phyloP scores from a whole-genome alignment of 1,140 invertebrate species.

The Drosophila nasuta region DNA sequence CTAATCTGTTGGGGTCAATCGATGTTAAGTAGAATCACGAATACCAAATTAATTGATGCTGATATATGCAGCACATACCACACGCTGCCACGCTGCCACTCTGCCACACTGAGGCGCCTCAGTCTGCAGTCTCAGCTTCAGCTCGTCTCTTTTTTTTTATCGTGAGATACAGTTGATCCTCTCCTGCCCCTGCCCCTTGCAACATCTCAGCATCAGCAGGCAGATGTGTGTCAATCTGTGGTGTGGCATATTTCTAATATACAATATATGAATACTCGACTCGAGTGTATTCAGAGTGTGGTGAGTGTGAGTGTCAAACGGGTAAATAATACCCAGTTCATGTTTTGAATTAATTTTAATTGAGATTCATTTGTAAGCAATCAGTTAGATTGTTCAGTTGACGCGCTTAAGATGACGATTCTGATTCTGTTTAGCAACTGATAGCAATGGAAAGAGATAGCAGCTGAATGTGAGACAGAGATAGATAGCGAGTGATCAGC shows the following conservation, averaged over 20 bases:
- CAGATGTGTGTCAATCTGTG: slow-evolving; percentile 78
- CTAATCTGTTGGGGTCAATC: slow-evolving; percentile 85
- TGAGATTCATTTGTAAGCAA: slow-evolving; percentile 83
- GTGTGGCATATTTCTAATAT: slow-evolving; percentile 60
- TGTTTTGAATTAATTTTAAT: slow-evolving; percentile 84
- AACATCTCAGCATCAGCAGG: background rate
- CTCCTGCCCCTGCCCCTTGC: slow-evolving; percentile 1
- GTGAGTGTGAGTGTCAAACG: slow-evolving; percentile 65
- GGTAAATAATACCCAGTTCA: slow-evolving; percentile 81
- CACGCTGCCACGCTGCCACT: background rate
- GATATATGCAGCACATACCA: slow-evolving; percentile 56
- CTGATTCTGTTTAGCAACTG: slow-evolving; percentile 52
- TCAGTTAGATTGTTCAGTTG: slow-evolving; percentile 75
- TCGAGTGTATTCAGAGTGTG: background rate
- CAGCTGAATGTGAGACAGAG: background rate
- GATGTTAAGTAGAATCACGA: slow-evolving; percentile 85
- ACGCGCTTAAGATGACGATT: slow-evolving; percentile 59
- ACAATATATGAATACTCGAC: background rate
- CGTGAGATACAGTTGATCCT: slow-evolving; percentile 25
- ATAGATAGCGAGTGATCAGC: background rate
- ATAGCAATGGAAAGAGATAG: background rate
- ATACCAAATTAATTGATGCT: slow-evolving; percentile 85
- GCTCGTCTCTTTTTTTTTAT: slow-evolving; percentile 4
- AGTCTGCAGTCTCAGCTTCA: background rate
- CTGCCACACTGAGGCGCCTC: background rate